Base-by-base conservation (phyloP, 1,140 invertebrate genomes). In the Thrips palmi region DNA sequence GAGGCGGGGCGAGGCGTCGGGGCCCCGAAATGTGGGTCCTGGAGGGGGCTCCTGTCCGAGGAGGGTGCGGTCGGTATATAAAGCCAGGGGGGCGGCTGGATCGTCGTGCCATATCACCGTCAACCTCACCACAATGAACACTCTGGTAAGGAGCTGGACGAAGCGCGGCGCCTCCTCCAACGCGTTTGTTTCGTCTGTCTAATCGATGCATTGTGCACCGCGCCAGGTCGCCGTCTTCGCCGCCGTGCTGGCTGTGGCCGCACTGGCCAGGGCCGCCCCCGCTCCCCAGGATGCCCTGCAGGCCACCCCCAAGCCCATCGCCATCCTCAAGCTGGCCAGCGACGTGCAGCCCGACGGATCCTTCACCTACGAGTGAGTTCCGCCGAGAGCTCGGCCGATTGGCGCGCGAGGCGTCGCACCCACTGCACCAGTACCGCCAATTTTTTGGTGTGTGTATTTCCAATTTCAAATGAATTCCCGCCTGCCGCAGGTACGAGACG, bases 321-420 rank as follows among this genome's bases (percentile, higher is more conserved):
- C 63, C 0, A 68, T 70, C 34, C 48, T 61, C 2, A 55, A 55
- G 37, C 65, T 61, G 44, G 59, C 63, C 18, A 65, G 63, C 27
- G 60, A 64, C 33, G 65, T 67, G 45, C 63, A 64, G 37, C 63
- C 60, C 4, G 65, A 68, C 43, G 67, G 68, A 19, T 60, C 52
- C 31, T 70, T 68, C 48, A 55, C 49, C 35, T 67, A 49, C 43
- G 53, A 33, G 12, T 71, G 59, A 49, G 65, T 70, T 45, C n/a
- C n/a, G n/a, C n/a, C n/a, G n/a, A n/a, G n/a, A n/a, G n/a, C n/a
- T n/a, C n/a, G n/a, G n/a, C n/a, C n/a, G n/a, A n/a, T n/a, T n/a
- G n/a, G n/a, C n/a, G n/a, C n/a, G n/a, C n/a, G n/a, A n/a, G n/a
- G n/a, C n/a, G n/a, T n/a, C n/a, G n/a, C n/a, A n/a, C n/a, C n/a